Evolutionary conservation across 1,140 invertebrate species (phyloP).

Genomic region (Apis laboriosa): DNA sequence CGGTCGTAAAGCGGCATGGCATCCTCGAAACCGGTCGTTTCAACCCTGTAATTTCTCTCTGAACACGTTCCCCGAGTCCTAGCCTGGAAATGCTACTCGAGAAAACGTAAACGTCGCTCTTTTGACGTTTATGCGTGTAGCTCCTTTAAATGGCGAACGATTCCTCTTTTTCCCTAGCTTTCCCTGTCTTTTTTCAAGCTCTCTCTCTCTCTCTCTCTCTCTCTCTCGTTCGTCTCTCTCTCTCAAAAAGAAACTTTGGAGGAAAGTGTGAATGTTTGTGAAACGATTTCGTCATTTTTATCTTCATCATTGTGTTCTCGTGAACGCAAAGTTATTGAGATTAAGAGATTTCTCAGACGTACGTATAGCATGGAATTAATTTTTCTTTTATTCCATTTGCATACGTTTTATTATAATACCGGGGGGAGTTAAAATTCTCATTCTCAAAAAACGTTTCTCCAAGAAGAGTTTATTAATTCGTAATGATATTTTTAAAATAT

Average conservation of each 20-base stretch:
- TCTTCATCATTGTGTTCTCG: too few relatives aligned
- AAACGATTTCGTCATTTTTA: too few relatives aligned
- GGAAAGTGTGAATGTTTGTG: too few relatives aligned
- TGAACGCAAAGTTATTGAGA: too few relatives aligned
- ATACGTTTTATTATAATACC: too few relatives aligned
- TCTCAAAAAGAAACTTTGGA: not conserved
- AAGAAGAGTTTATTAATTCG: too few relatives aligned
- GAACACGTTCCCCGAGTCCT: conserved; percentile 6
- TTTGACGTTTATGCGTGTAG: conserved; percentile 51
- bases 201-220: not conserved
- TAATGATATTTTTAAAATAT: too few relatives aligned
- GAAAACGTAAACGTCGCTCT: conserved; percentile 25
- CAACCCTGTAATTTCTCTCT: conserved; percentile 40
- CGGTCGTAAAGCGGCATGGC: conserved; percentile 20
- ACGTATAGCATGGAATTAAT: too few relatives aligned
- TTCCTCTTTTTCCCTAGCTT: not conserved
- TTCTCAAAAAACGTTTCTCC: too few relatives aligned
- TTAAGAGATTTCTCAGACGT: too few relatives aligned
- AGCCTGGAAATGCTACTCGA: not conserved
- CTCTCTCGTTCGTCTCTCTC: not conserved
- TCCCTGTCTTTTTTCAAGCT: not conserved
- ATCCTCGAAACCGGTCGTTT: conserved; percentile 27
- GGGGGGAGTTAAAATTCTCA: too few relatives aligned
- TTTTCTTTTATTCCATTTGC: too few relatives aligned
- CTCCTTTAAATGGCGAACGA: conserved; percentile 44